These are phyloP conservation scores for Sesamia inferens DNA, from an alignment of 2,888 invertebrate genomes.

Conservation along the genomic window DNA sequence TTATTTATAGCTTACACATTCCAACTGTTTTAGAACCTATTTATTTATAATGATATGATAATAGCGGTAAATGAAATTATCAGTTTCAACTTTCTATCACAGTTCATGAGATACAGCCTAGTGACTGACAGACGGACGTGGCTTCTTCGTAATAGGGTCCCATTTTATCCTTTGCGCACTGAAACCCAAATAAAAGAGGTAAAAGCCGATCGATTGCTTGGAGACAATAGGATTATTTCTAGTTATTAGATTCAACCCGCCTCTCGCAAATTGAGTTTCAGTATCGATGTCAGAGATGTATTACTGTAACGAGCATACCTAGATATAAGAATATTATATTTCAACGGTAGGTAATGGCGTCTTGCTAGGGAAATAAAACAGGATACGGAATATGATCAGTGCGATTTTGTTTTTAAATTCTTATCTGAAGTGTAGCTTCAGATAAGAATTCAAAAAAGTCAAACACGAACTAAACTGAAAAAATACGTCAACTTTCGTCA, in stretches of 20 bases:
- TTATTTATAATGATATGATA: no score
- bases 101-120: no score
- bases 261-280: constrained; percentile 1
- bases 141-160: no score
- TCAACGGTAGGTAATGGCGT: not conserved
- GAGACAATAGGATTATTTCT: constrained; percentile 37
- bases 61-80: no score
- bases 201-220: constrained; percentile 26
- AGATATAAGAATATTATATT: not conserved
- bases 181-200: not conserved
- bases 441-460: no score
- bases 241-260: not conserved
- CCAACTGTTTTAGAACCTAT: no score
- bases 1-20: not conserved
- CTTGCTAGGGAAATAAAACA: not conserved
- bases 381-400: not conserved
- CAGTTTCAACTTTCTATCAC: no score
- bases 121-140: no score
- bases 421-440: no score
- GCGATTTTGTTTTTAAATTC: not conserved
- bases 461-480: no score
- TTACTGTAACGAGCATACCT: not conserved
- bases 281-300: not conserved
- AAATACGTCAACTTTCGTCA: no score
- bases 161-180: no score